Base-by-base conservation (phyloP, 2,888 invertebrate genomes). In the Myopa testacea region DNA sequence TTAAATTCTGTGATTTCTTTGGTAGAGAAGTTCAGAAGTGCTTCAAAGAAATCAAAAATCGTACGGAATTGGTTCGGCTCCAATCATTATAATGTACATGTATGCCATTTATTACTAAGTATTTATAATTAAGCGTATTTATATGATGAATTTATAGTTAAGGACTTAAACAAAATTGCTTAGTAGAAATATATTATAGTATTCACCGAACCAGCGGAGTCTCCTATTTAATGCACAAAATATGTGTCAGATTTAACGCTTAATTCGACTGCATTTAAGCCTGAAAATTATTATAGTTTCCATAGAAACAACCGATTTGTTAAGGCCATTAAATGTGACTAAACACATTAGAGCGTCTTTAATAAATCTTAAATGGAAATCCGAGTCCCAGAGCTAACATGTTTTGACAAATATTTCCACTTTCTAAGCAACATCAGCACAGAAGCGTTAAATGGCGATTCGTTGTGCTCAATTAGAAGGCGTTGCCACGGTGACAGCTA, bases 391-490 rank as follows among this genome's bases (percentile, higher is more conserved):
- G 19, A 45, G 26, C 26, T 19, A 12, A 45, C 26, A 70, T 70
- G 52, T 70, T 70, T 70, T 70, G 70, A 55, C 70, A 70, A 37
- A 55, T 40, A 8, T 60, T 45, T 26, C 12, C 62, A 26, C 19
- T 60, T 40, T 45, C 65, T 38, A 62, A 10, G 16, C 34, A 38
- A 8, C 65, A 34, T 4, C 34, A 38, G 12, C 65, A 55, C 75
- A 68, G 67, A 12, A 75, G 77, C 72, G 69, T 79, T 78, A 78
- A 78, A 79, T 80, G 78, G 69, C 76, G 78, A 80, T 81, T 81
- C 69, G 80, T 69, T 79, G 74, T 71, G 77, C 80, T 76, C 78
- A 80, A 81, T 81, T 79, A 80, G 76, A 77, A 79, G 81, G 81
- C 76, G 81, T 81, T 79, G 71, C 78, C 37, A 26, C 40, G 55